Conservation (phyloP, 2,113 vertebrate genomes). For the Hassar affinis region DNA sequence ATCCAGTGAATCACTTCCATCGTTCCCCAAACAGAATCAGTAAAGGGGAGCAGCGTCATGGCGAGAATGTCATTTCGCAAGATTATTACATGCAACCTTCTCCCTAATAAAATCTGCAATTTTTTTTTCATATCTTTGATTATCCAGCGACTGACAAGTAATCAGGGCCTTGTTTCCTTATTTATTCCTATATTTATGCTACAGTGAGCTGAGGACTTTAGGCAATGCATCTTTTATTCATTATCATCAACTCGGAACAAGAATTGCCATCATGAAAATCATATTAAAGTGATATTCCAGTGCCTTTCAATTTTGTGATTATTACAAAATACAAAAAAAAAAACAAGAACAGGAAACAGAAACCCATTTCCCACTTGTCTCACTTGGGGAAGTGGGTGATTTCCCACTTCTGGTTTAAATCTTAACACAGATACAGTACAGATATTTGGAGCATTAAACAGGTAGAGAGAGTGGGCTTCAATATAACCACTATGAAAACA, state of each 20-base stretch:
- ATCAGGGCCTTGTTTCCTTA: conserved; percentile 5
- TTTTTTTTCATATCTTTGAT: conserved; percentile 13
- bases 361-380: not conserved
- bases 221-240: conserved; percentile 15
- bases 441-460: not conserved
- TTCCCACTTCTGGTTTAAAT: not conserved
- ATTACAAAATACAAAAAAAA: not conserved
- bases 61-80: not conserved
- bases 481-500: no score
- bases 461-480: not conserved
- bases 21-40: conserved; percentile 15
- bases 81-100: conserved; percentile 6
- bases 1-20: conserved; percentile 46
- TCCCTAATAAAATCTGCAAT: conserved; percentile 10
- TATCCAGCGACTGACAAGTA: not conserved
- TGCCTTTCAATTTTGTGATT: not conserved
- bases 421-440: not conserved
- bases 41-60: not conserved
- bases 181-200: not conserved
- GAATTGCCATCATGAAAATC: not conserved
- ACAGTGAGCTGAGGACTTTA: not conserved
- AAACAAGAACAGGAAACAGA: no score
- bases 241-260: not conserved
- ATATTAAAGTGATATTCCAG: not conserved
- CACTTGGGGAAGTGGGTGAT: not conserved